Evolutionary conservation across 2,113 vertebrate genomes (phyloP), one percentile per base, ranked within the genome.

Genomic region (Neogobius melanostomus): DNA sequence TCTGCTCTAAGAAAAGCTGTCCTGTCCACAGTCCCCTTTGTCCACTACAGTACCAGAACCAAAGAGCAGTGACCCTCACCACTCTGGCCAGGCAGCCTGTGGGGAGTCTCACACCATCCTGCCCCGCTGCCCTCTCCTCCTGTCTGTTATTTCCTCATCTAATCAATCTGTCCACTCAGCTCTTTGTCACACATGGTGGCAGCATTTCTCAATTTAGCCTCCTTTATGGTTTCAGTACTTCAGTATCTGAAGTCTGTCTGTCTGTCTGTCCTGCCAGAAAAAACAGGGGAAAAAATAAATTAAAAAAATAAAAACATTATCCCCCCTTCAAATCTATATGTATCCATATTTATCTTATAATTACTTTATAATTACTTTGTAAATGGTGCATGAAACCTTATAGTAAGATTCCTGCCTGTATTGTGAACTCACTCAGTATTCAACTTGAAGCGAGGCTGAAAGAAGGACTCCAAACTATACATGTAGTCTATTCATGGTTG

Each of bases 121-220:
- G 79, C 86, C 85, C 84, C 75, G 77, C 88, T 88, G 88, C 69
- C 75, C 85, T 61, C 68, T 16, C 44, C 68, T 72, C 81, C 84
- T 82, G 76, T 91, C 87, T 75, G 91, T 93, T 96, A 95, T 96
- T 95, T 95, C 94, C 93, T 79, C 93, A 92, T 95, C 94, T 94
- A 94, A 95, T 98, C 95, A 96, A 96, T 97, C 95, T 96, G 95
- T 95, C 95, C 95, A 87, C 88, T 91, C 87, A 93, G 92, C 92
- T 84, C 90, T 94, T 92, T 95, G 95, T 97, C 96, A 95, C 8
- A 96, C 96, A 96, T 94, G 95, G 91, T 90, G 84, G 68, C 90
- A 69, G 84, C 90, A 91, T 94, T 95, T 93, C 91, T 84, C 72
- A 71, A 48, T 81, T 83, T 74, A 66, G 60, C 71, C 44, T 51